phyloP scores from a whole-genome alignment of 2,888 invertebrate genomes.

The Caenorhabditis parvicauda region DNA sequence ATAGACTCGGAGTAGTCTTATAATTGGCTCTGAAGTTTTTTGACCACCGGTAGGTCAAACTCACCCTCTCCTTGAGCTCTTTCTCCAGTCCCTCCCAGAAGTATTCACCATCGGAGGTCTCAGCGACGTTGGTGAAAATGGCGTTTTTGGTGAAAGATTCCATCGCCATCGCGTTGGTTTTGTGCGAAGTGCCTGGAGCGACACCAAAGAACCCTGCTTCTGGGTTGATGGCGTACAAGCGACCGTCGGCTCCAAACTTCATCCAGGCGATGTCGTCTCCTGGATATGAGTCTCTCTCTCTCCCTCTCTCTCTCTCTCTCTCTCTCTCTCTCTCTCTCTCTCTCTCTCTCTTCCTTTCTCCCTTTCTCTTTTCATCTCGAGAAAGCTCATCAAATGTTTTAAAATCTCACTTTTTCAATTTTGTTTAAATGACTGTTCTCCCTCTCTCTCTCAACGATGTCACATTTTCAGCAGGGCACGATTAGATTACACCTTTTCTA shows the following conservation, averaged over 20 bases:
- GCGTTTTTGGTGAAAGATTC: constrained; percentile 82
- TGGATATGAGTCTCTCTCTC: constrained; percentile 61
- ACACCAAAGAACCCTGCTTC: constrained; percentile 97
- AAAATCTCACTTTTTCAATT: too few species aligned
- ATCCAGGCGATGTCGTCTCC: constrained; percentile 99
- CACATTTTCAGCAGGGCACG: too few species aligned
- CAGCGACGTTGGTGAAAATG: constrained; percentile 94
- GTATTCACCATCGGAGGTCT: constrained; percentile 89
- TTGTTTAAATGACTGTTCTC: too few species aligned
- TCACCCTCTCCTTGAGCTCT: constrained; percentile 64
- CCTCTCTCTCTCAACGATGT: too few species aligned
- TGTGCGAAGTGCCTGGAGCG: constrained; percentile 87
- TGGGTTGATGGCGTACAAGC: constrained; percentile 84
- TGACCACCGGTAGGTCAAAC: constrained; percentile 38
- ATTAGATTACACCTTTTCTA: too few species aligned
- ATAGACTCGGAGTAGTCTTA: not conserved
- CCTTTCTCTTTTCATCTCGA: too few species aligned
- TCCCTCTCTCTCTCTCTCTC: not conserved
- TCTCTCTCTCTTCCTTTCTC: not conserved
- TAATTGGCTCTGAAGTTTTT: constrained; percentile 43
- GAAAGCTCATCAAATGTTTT: too few species aligned
- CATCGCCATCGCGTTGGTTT: constrained; percentile 97
- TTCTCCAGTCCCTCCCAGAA: constrained; percentile 99
- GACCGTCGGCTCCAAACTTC: constrained; percentile 82
- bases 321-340: not conserved